These are phyloP conservation scores for Anastrepha obliqua DNA, from an alignment of 1,140 invertebrate species.

Conservation along the genomic window DNA sequence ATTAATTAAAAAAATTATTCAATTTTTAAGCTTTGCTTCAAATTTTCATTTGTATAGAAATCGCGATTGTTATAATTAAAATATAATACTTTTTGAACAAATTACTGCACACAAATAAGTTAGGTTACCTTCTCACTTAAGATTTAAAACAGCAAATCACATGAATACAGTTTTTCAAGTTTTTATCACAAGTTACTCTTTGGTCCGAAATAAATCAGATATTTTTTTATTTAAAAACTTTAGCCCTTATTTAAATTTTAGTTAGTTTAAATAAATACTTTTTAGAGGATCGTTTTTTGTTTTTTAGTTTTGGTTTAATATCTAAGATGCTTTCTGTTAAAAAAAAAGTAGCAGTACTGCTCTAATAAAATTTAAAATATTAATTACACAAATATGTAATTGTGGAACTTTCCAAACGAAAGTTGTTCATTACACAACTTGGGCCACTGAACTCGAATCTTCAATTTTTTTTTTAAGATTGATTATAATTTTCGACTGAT, in stretches of 20 bases:
- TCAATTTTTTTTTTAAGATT: too few species aligned
- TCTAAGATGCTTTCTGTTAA: too few species aligned
- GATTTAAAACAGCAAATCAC: constrained; percentile 13
- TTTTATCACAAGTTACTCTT: constrained; percentile 69
- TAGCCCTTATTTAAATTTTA: neutral
- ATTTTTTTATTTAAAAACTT: neutral
- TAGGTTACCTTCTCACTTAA: constrained; percentile 53
- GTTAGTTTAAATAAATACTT: too few species aligned
- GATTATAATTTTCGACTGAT: too few species aligned
- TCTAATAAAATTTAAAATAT: too few species aligned
- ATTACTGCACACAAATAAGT: constrained; percentile 57
- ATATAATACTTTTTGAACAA: constrained; percentile 23
- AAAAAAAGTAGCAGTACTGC: too few species aligned
- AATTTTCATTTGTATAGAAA: constrained; percentile 27
- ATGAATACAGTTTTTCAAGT: constrained; percentile 7
- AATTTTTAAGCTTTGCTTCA: constrained; percentile 49
- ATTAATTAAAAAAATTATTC: neutral
- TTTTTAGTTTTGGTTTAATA: too few species aligned
- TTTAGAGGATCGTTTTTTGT: too few species aligned
- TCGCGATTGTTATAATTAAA: constrained; percentile 4
- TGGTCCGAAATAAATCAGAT: constrained; percentile 64
- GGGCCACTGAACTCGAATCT: too few species aligned
- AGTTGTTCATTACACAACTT: too few species aligned
- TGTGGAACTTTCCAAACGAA: too few species aligned
- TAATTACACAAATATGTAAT: too few species aligned